Evolutionary conservation across 2,888 invertebrate species (phyloP), one percentile per base, ranked within the genome.

Genomic region (Polyploca ridens): DNA sequence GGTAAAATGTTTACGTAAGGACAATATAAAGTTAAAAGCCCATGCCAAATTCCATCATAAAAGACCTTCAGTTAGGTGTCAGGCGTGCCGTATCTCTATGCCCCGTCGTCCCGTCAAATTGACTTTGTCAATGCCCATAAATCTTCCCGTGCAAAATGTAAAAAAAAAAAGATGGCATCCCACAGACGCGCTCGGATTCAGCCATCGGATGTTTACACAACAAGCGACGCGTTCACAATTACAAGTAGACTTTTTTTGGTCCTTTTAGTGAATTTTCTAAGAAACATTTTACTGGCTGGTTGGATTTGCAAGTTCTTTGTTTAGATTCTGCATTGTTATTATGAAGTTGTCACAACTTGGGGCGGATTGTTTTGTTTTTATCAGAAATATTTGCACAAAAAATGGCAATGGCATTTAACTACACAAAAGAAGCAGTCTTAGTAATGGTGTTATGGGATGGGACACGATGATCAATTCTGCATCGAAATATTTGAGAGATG

Each of bases 121-220:
- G 90, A 93, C 92, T 91, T 90, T 93, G 94, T 93, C 93, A 91
- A 88, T 87, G 87, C 73, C 84, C 89, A 90, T 93, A 93, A 93
- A 93, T 93, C 91, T 93, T 90, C 84, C 73, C 82, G 81, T 76
- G 83, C 77, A 88, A 84, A 82, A 76, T 77, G 73, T 76, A 81
- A 83, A 87, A 90, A 88, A 90, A 88, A 87, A 84, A 82, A 79
- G 79, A 81, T 83, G 87, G 86, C 85, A 78, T 83, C 82, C 82
- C 75, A 70, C 76, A 76, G 83, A 82, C 81, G 84, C 86, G 87
- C 82, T 81, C 78, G 80, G 85, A 81, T 82, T 83, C 83, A 81
- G 74, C 75, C 79, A 75, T 77, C 88, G 90, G 88, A 90, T 93
- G 93, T 93, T 92, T 89, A 92, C 91, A 89, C 90, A 90, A 91